Evolutionary conservation across 2,113 vertebrate genomes (phyloP).

Genomic region (Cettia cetti): DNA sequence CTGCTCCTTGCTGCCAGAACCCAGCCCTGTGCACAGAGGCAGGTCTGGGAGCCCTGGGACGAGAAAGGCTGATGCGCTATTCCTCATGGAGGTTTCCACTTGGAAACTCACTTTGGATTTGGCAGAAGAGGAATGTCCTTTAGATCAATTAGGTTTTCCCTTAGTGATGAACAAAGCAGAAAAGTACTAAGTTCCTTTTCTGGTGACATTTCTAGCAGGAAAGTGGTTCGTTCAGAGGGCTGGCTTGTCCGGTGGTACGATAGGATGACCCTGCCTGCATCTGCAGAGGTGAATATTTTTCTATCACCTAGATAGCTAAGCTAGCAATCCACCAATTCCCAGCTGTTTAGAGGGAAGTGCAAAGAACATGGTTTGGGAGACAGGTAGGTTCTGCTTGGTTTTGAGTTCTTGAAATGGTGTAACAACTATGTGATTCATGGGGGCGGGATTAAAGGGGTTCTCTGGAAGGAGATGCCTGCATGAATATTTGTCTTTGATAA

Average conservation of each 20-base stretch:
- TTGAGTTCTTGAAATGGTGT: neutral
- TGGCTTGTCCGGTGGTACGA: neutral
- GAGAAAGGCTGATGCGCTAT: rapidly evolving
- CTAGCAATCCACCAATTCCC: neutral
- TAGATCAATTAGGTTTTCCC: neutral
- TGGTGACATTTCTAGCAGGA: neutral
- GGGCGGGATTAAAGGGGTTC: neutral
- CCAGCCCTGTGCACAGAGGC: rapidly evolving
- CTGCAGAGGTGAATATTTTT: neutral
- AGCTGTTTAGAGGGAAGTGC: neutral
- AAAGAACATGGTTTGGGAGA: neutral
- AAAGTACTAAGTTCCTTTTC: neutral
- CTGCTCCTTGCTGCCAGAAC: neutral
- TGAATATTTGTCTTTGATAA: neutral
- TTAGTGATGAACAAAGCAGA: neutral
- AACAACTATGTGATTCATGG: neutral
- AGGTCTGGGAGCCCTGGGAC: neutral
- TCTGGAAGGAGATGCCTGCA: neutral
- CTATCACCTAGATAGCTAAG: neutral
- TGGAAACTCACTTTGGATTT: neutral
- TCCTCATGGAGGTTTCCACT: rapidly evolving
- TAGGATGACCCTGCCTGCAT: neutral
- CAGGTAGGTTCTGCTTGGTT: neutral
- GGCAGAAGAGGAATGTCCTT: neutral
- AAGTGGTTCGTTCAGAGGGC: neutral